phyloP scores from a whole-genome alignment of 2,113 vertebrate genomes.

The Emydocephalus ijimae region DNA sequence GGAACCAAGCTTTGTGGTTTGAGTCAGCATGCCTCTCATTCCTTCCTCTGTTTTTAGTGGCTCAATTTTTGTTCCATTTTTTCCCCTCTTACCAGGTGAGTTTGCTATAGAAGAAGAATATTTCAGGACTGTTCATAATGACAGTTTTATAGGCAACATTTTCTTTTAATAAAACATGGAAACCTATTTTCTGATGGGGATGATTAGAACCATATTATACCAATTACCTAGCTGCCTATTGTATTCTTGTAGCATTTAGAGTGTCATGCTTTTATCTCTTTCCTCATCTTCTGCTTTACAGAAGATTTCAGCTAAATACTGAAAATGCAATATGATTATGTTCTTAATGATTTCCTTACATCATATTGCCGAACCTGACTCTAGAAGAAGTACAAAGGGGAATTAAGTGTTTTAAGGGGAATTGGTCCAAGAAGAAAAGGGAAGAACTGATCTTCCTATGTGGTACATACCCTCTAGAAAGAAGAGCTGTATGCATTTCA shows the following conservation, averaged over 20 bases:
- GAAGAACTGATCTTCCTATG: neutral
- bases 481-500: neutral
- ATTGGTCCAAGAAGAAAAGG: neutral
- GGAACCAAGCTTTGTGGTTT: neutral
- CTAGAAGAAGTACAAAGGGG: neutral
- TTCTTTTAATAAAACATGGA: neutral
- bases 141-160: neutral
- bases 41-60: neutral
- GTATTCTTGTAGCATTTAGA: neutral
- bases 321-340: neutral
- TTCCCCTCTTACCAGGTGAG: neutral
- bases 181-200: neutral
- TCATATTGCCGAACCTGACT: neutral
- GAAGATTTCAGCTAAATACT: neutral
- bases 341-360: neutral
- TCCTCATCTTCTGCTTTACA: neutral
- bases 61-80: neutral
- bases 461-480: neutral
- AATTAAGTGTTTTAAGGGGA: neutral
- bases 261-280: neutral
- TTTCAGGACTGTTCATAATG: neutral
- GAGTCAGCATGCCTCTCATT: neutral
- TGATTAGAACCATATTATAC: neutral
- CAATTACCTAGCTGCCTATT: neutral
- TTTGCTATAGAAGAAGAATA: neutral